phyloP scores from a whole-genome alignment of 2,888 invertebrate species.

The Orchestes rusci region DNA sequence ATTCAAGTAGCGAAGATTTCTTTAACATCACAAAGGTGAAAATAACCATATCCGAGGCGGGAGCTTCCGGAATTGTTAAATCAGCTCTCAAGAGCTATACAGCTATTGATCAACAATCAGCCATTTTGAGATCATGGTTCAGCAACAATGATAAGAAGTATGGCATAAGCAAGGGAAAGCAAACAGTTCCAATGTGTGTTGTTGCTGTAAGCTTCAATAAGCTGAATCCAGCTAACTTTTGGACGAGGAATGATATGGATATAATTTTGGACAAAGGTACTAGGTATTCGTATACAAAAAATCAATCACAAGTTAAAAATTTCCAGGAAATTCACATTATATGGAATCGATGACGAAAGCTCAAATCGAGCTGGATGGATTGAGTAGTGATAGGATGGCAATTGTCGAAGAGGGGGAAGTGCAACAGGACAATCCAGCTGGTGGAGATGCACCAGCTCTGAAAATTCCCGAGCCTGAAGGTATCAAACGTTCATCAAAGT shows the following conservation, averaged over 20 bases:
- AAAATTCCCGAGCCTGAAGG: no score
- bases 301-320: not conserved
- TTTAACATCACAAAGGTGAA: constrained; percentile 38
- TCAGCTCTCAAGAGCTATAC: constrained; percentile 44
- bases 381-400: not conserved
- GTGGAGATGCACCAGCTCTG: constrained; percentile 22
- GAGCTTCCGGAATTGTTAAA: constrained; percentile 35
- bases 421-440: constrained; percentile 19
- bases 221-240: constrained; percentile 33
- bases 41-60: constrained; percentile 28
- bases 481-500: no score
- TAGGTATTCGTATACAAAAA: not conserved
- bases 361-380: constrained; percentile 20
- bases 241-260: constrained; percentile 37
- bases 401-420: no score
- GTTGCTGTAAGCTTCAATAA: constrained; percentile 37
- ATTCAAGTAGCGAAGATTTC: constrained; percentile 31
- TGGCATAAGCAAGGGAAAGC: constrained; percentile 36
- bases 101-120: constrained; percentile 38
- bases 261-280: constrained; percentile 37
- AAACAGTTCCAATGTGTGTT: constrained; percentile 39
- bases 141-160: constrained; percentile 33
- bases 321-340: constrained; percentile 33
- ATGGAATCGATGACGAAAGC: constrained; percentile 31
- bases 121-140: constrained; percentile 38